Evolutionary conservation across 2,888 invertebrate species (phyloP).

Genomic region (Boloria selene): DNA sequence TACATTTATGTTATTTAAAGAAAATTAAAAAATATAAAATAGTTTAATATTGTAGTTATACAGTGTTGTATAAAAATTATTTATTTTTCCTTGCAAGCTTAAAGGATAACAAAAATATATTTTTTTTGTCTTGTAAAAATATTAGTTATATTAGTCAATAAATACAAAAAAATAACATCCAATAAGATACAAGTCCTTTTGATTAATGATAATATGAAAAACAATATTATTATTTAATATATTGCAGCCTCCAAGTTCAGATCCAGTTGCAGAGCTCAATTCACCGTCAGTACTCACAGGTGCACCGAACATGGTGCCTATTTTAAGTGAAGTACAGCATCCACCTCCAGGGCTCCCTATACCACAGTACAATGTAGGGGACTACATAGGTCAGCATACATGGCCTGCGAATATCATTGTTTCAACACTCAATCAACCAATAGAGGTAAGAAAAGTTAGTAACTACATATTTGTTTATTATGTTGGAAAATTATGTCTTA

Average conservation of each 20-base stretch:
- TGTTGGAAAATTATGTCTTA: background rate
- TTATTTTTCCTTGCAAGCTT: too few species aligned
- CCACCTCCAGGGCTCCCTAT: constrained; percentile 75
- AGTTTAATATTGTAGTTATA: too few species aligned
- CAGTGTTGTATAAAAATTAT: too few species aligned
- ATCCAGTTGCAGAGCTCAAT: constrained; percentile 64
- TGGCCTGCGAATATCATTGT: constrained; percentile 78
- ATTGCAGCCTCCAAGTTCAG: constrained; percentile 68
- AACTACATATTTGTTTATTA: too few species aligned
- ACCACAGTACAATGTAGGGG: constrained; percentile 75
- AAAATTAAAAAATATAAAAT: too few species aligned
- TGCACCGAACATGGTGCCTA: constrained; percentile 60
- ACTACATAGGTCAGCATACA: constrained; percentile 71
- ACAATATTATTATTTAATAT: background rate
- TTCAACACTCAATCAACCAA: constrained; percentile 67
- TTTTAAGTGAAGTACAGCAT: constrained; percentile 68
- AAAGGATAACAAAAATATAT: too few species aligned
- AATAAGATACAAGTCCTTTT: too few species aligned
- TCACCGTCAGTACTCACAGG: constrained; percentile 67
- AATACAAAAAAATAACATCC: too few species aligned
- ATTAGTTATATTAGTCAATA: too few species aligned
- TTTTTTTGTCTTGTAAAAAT: too few species aligned
- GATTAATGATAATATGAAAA: too few species aligned
- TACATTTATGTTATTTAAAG: too few species aligned
- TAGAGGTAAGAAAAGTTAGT: constrained; percentile 67